Evolutionary conservation across 2,888 invertebrate genomes (phyloP).

Genomic region (Leptopterna dolabrata): DNA sequence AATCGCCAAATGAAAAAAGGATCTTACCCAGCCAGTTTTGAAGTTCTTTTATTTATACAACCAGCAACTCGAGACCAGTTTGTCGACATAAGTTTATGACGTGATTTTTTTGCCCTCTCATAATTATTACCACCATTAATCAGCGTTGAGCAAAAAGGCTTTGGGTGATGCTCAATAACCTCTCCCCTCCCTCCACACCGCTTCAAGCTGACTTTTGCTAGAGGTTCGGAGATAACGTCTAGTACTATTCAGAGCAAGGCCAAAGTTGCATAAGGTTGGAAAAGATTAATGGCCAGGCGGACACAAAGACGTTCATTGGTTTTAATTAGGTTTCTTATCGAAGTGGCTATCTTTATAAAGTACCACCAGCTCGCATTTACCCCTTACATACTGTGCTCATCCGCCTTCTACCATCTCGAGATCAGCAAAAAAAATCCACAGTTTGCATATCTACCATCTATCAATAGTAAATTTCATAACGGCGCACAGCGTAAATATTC

Average conservation of each 20-base stretch:
- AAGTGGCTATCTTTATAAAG: slow-evolving; percentile 17
- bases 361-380: neutral
- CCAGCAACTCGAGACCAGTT: neutral
- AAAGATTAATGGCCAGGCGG: slow-evolving; percentile 12
- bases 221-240: neutral
- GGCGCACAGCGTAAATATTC: too few relatives aligned
- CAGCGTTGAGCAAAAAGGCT: slow-evolving; percentile 11
- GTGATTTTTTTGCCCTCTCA: neutral
- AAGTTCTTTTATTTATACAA: slow-evolving; percentile 7
- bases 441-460: too few relatives aligned
- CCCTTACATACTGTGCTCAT: too few relatives aligned
- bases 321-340: slow-evolving; percentile 41
- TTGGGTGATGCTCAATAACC: neutral
- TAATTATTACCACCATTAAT: slow-evolving; percentile 8
- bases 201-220: neutral
- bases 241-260: slow-evolving; percentile 30
- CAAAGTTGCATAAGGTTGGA: slow-evolving; percentile 1
- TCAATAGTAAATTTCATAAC: too few relatives aligned
- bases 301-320: slow-evolving; percentile 40
- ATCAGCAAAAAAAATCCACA: too few relatives aligned
- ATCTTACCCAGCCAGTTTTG: neutral
- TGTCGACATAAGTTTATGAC: slow-evolving; percentile 2
- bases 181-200: neutral
- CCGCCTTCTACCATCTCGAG: too few relatives aligned
- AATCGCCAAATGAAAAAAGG: neutral